Percentiles rank a stretch among this genome's conserved stretches.
These are phyloP conservation scores for Achatina immaculata DNA, from an alignment of 1,140 invertebrate species.

Conservation along the genomic window DNA sequence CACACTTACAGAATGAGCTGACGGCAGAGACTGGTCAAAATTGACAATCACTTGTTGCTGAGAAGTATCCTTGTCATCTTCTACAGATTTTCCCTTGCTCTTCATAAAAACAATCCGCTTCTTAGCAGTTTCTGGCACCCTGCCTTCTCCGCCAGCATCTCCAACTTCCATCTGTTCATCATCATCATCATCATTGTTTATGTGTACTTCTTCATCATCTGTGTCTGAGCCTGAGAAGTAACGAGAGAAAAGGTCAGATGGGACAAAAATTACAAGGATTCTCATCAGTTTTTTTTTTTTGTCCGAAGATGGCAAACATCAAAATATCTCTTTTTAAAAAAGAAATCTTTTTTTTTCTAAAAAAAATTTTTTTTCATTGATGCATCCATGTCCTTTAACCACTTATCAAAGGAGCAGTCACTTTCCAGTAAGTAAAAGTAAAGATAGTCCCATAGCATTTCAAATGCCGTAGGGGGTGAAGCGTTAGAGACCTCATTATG, in stretches of 20 bases:
- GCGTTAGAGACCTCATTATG: too few species aligned
- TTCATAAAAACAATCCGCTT: neutral
- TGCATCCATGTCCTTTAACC: too few species aligned
- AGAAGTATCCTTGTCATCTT: conserved; percentile 6
- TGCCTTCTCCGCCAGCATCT: neutral
- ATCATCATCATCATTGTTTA: conserved; percentile 11
- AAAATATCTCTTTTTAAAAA: conserved; percentile 1
- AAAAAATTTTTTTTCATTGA: too few species aligned
- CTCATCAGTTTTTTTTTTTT: neutral
- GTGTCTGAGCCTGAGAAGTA: conserved; percentile 32
- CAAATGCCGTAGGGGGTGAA: too few species aligned
- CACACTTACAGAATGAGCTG: conserved; percentile 56
- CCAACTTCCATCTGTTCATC: neutral
- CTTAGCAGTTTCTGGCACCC: neutral
- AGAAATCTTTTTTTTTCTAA: neutral
- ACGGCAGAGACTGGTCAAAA: conserved; percentile 55
- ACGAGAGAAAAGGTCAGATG: neutral
- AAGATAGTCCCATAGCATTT: too few species aligned
- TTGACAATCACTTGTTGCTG: conserved; percentile 33
- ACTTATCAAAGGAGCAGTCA: too few species aligned
- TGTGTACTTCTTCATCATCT: conserved; percentile 18
- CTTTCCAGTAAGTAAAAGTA: too few species aligned
- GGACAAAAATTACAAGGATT: neutral
- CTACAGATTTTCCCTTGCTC: conserved; percentile 10
- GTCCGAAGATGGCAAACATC: neutral